Conservation (phyloP, 1,140 invertebrate genomes). For the Rhynchophorus ferrugineus region DNA sequence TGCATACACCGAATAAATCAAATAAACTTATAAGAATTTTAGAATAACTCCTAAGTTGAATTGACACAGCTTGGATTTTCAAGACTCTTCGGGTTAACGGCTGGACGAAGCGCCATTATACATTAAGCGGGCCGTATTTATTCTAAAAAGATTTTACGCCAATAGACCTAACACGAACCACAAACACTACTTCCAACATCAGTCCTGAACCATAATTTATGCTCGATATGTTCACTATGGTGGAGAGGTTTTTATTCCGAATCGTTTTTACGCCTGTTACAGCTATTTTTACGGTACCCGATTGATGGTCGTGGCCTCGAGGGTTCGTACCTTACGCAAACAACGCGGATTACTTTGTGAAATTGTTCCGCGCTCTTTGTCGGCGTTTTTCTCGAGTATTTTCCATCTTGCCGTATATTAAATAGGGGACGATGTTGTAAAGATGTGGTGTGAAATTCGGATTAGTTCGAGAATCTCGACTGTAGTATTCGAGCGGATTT, state of each 20-base stretch:
- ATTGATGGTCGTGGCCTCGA: too few species aligned
- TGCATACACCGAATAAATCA: too few species aligned
- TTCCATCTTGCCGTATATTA: too few species aligned
- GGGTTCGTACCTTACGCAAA: too few species aligned
- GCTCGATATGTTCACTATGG: background rate
- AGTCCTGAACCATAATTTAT: background rate
- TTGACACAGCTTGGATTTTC: background rate
- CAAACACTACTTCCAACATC: background rate
- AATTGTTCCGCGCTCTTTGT: too few species aligned
- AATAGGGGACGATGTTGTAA: too few species aligned
- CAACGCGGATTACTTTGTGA: too few species aligned
- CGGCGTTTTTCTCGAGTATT: too few species aligned
- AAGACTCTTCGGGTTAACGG: background rate
- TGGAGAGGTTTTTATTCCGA: background rate
- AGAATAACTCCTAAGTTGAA: background rate
- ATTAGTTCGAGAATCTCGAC: too few species aligned
- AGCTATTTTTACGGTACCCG: background rate
- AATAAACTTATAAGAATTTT: too few species aligned
- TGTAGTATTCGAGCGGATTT: too few species aligned
- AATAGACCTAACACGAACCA: background rate
- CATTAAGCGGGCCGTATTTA: background rate
- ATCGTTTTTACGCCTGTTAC: background rate
- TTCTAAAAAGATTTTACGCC: background rate
- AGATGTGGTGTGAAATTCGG: too few species aligned
- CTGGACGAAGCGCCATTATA: background rate